Conservation (phyloP, 1,140 invertebrate species). For the Listronotus oregonensis region DNA sequence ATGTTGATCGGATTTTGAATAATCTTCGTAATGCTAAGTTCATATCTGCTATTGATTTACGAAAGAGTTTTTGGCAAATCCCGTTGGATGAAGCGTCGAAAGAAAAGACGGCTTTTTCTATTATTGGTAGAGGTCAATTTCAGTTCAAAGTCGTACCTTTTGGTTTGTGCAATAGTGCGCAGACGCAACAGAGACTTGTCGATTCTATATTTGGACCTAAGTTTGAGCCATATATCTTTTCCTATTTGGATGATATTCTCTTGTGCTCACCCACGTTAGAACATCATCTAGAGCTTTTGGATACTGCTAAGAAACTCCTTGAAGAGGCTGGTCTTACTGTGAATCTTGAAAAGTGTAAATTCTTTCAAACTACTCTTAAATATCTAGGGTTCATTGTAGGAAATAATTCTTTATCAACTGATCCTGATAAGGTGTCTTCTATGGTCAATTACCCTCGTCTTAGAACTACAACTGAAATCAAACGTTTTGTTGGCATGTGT, state of each 20-base stretch:
- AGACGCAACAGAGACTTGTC: constrained; percentile 54
- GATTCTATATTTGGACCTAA: constrained; percentile 51
- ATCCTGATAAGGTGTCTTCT: constrained; percentile 38
- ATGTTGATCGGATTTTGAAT: constrained; percentile 46
- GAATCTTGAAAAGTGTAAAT: constrained; percentile 21
- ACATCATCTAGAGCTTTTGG: constrained; percentile 47
- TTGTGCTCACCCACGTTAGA: constrained; percentile 50
- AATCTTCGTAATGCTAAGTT: constrained; percentile 45
- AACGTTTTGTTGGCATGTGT: constrained; percentile 26
- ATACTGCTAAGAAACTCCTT: constrained; percentile 34
- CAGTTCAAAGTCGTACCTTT: constrained; percentile 53
- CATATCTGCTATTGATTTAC: constrained; percentile 51
- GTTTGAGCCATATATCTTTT: constrained; percentile 44
- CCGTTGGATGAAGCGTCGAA: constrained; percentile 37
- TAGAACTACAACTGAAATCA: constrained; percentile 38
- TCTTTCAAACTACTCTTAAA: constrained; percentile 45
- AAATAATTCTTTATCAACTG: constrained; percentile 45
- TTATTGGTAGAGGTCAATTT: constrained; percentile 50
- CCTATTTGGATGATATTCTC: constrained; percentile 53
- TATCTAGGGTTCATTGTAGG: constrained; percentile 54
- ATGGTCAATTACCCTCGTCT: constrained; percentile 47
- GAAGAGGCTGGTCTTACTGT: constrained; percentile 42
- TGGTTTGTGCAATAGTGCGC: constrained; percentile 51
- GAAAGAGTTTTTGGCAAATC: constrained; percentile 53
- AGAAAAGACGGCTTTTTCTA: constrained; percentile 54